A percentile compares a stretch with the other conserved stretches of the same genome.
These are phyloP conservation scores for Nasonia oneida DNA, from an alignment of 2,888 invertebrate genomes.

Conservation along the genomic window DNA sequence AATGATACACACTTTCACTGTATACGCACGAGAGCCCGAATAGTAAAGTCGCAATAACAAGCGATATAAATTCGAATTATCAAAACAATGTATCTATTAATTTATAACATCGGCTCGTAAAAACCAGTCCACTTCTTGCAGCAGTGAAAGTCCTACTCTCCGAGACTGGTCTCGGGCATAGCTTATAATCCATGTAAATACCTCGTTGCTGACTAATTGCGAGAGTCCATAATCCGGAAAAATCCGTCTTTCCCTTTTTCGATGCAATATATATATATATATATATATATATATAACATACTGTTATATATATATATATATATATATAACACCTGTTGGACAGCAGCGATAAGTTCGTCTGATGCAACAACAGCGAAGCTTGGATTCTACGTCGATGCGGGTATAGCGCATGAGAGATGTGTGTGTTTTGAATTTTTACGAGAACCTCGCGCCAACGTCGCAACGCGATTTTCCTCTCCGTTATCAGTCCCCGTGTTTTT, in stretches of 20 bases:
- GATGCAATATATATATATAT: background rate
- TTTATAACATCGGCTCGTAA: background rate
- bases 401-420: background rate
- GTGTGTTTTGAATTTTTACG: background rate
- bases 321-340: background rate
- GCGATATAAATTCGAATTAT: constrained; percentile 2
- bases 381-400: background rate
- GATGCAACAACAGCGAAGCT: background rate
- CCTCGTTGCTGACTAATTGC: constrained; percentile 11
- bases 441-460: background rate
- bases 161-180: background rate
- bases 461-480: background rate
- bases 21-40: background rate
- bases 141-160: background rate
- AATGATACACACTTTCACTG: constrained; percentile 3
- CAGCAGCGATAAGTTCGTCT: background rate
- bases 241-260: background rate
- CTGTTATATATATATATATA: no score
- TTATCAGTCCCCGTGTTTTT: no score
- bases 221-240: background rate
- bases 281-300: no score
- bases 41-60: background rate
- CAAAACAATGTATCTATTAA: constrained; percentile 11
- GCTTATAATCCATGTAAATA: background rate
- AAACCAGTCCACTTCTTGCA: background rate